Percentiles rank a stretch among this genome's conserved stretches.
These are phyloP conservation scores for Pantelozetes paolii DNA, from an alignment of 2,888 invertebrate genomes.

Conservation along the genomic window DNA sequence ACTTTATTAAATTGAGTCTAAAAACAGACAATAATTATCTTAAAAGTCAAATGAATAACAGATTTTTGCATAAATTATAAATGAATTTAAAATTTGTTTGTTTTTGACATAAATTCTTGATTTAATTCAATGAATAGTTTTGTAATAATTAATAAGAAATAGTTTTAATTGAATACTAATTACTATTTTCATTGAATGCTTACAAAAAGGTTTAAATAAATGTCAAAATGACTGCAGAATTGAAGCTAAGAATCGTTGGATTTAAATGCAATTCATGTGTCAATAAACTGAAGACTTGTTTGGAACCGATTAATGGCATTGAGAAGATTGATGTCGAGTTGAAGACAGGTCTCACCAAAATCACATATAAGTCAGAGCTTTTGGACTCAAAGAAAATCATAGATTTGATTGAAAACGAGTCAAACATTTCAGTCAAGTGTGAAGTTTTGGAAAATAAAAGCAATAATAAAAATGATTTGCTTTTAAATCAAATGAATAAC, in stretches of 20 bases:
- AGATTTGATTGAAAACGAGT: slow-evolving; percentile 8
- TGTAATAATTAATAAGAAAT: no score
- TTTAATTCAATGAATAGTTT: no score
- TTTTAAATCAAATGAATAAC: no score
- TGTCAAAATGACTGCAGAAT: not conserved
- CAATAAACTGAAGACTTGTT: slow-evolving; percentile 20
- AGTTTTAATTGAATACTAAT: not conserved
- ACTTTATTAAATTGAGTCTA: no score
- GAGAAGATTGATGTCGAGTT: not conserved
- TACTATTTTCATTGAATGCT: not conserved
- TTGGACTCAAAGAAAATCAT: not conserved
- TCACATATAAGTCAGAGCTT: not conserved
- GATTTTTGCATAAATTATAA: no score
- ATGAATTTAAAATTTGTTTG: no score
- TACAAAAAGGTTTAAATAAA: not conserved
- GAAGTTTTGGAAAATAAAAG: slow-evolving; percentile 1
- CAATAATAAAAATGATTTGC: not conserved
- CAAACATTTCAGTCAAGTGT: not conserved
- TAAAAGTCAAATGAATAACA: no score
- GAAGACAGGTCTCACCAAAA: not conserved
- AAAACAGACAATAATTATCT: no score
- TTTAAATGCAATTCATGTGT: slow-evolving; percentile 35
- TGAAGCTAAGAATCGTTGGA: slow-evolving; percentile 30
- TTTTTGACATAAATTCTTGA: no score
- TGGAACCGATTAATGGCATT: slow-evolving; percentile 8